Percentiles rank a stretch among this genome's conserved stretches.
phyloP scores from a whole-genome alignment of 2,797 vertebrate genomes.

The Brachyrhaphis roseni region DNA sequence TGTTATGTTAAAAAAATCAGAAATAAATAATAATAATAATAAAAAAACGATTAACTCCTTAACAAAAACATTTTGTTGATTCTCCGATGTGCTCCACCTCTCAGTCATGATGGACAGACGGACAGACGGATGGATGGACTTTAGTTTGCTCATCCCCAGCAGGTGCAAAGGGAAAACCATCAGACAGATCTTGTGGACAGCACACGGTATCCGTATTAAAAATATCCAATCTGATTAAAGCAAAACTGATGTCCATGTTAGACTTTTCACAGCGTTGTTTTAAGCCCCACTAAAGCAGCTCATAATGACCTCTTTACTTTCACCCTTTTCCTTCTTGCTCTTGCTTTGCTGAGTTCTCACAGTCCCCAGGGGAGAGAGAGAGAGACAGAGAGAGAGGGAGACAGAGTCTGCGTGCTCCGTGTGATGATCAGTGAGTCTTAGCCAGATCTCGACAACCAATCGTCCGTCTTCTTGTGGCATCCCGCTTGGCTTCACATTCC shows the following conservation, averaged over 20 bases:
- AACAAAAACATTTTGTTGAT: too few species aligned
- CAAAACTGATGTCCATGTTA: not conserved
- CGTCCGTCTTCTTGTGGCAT: conserved; percentile 66
- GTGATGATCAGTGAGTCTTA: conserved; percentile 73
- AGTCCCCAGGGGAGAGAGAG: conserved; percentile 40
- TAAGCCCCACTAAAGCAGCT: conserved; percentile 28
- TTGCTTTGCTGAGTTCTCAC: conserved; percentile 52
- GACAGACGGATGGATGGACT: not conserved
- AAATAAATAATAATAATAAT: too few species aligned
- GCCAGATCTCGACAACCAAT: conserved; percentile 72
- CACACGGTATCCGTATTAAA: not conserved
- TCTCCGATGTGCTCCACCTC: not conserved
- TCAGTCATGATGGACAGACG: not conserved
- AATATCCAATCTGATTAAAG: not conserved
- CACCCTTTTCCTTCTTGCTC: conserved; percentile 28
- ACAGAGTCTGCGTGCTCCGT: conserved; percentile 61
- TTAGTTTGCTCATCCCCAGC: not conserved
- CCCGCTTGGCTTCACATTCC: conserved; percentile 68
- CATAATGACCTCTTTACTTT: conserved; percentile 63
- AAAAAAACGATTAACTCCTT: not conserved
- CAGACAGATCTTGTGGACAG: not conserved
- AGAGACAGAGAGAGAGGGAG: conserved; percentile 18
- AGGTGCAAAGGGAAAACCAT: not conserved
- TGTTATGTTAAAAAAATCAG: too few species aligned
- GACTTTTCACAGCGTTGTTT: conserved; percentile 19